Base-by-base conservation (phyloP, 1,140 invertebrate species). In the Homalodisca vitripennis region DNA sequence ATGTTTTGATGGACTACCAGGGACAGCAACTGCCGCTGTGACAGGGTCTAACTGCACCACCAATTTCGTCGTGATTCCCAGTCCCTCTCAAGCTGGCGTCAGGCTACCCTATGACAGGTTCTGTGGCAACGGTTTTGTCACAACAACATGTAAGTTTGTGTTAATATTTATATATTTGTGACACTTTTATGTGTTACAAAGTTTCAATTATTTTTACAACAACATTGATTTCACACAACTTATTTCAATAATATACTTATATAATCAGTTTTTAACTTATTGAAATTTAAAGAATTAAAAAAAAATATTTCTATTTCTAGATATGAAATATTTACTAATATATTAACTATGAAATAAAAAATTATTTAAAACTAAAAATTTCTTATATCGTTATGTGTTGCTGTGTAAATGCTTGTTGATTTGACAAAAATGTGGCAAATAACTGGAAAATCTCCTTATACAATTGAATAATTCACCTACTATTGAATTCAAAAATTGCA, bases 21-120 rank as follows among this genome's bases (percentile, higher is more conserved):
- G 84, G 41, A 84, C 84, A 0, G 69, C 79, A 0, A 72, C 76
- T 2, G 83, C 80, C 0, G 82, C 84, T 14, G 77, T 82, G 48
- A 82, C 83, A 32, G 67, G 67, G 2, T 29, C 20, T 14, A 60
- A 30, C 24, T 68, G 90, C 74, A 85, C 78, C 3, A 86, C 85
- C 0, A 90, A 92, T 78, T 93, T 87, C 75, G 86, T 93, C 1
- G 84, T 92, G 1, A 86, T 93, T 75, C 88, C 90, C 13, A 86
- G 89, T 78, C 86, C 89, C 14, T 79, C 74, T 0, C 79, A 80
- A 41, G 72, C 73, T 31, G 82, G 79, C 68, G 82, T 81, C 57
- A 78, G 76, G 3, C 73, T 77, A 0, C 66, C 77, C 55, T 71
- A 82, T 3, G 90, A 92, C 74, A 81, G 91, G 51, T 92, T 90